Conservation (phyloP, 2,797 vertebrate genomes). For the Discoglossus pictus region DNA sequence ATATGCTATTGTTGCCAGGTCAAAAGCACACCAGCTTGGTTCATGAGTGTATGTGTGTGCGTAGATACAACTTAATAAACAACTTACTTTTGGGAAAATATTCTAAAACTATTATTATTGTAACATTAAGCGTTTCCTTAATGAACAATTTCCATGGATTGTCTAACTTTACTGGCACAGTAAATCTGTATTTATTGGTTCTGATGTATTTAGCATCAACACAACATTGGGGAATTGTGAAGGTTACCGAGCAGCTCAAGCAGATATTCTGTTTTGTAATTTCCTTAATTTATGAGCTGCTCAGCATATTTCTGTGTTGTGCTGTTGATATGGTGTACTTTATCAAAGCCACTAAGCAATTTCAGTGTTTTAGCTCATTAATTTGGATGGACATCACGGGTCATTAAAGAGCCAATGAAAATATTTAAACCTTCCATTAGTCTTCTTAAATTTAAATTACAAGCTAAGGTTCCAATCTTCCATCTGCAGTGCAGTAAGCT, state of each 20-base stretch:
- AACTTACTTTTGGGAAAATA: too few relatives aligned
- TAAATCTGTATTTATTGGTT: background rate
- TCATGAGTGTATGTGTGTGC: too few relatives aligned
- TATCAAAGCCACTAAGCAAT: conserved; percentile 14
- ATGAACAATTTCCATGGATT: too few relatives aligned
- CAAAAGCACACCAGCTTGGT: too few relatives aligned
- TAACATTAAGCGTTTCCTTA: too few relatives aligned
- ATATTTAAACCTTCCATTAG: conserved; percentile 30
- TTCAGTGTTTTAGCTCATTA: conserved; percentile 38
- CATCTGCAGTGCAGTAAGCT: conserved; percentile 42
- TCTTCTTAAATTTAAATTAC: conserved; percentile 16
- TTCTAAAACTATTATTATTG: too few relatives aligned
- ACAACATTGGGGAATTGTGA: conserved; percentile 6
- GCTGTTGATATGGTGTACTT: background rate
- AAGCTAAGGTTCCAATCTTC: conserved; percentile 44
- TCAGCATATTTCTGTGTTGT: conserved; percentile 23
- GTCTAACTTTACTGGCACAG: too few relatives aligned
- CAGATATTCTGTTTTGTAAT: conserved; percentile 3
- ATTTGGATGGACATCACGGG: conserved; percentile 19
- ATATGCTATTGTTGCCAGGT: too few relatives aligned
- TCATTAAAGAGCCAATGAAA: conserved; percentile 34
- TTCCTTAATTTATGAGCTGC: conserved; percentile 8
- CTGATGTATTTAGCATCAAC: background rate
- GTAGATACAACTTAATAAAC: too few relatives aligned
- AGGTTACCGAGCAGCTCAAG: background rate